Evolutionary conservation across 2,888 invertebrate genomes (phyloP), one percentile per base, ranked within the genome.

Genomic region (Drosophila hawaiiensis): DNA sequence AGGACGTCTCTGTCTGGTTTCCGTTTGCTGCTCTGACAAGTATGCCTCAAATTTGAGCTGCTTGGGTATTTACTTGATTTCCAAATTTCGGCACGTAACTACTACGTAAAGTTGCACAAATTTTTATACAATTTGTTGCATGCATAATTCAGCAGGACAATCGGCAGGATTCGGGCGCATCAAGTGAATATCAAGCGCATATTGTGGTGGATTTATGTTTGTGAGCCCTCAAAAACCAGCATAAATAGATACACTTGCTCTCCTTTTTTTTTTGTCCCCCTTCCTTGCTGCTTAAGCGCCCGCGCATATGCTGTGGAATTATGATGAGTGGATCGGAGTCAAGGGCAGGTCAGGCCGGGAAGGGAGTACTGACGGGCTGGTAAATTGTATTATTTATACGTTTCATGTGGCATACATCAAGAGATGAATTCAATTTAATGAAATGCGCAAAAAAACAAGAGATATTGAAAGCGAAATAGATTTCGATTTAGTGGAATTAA

Each of bases 41-140:
- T 78, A 76, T 68, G 81, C 66, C 89, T 88, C 91, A 90, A 86
- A 86, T 76, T 78, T 85, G 61, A 39, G 43, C 64, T 33, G 35
- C 56, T 54, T 54, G 68, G 39, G 63, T 39, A 65, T 69, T 49
- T 67, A 68, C 77, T 87, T 75, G 91, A 89, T 89, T 88, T 79
- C 81, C 81, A 73, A 85, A 91, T 89, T 91, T 91, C 76, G 83
- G 91, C 91, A 91, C 91, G 90, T 91, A 90, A 81, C 90, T 76
- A 74, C 82, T 76, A 76, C 82, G 74, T 77, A 90, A 91, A 89
- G 91, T 90, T 89, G 90, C 85, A 85, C 83, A 86, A 78, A 90
- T 86, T 91, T 91, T 91, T 90, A 91, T 87, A 90, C 91, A 91
- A 90, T 91, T 91, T 89, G 89, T 83, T 90, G 84, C 91, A 91